Conservation (phyloP, 2,888 invertebrate genomes). For the Drosophila prolongata region DNA sequence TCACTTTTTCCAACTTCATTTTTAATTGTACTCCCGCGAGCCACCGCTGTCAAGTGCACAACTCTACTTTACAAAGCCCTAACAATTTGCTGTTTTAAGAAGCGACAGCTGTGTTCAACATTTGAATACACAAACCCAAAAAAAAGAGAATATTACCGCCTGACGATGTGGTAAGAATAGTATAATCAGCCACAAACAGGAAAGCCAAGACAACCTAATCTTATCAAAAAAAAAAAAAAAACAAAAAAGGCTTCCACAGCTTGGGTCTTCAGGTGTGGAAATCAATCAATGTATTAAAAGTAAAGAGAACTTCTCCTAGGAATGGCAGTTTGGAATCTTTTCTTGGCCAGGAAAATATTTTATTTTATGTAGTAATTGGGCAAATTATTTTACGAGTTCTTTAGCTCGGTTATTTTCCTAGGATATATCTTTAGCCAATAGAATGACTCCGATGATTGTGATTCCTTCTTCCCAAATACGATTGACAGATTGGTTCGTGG, state of each 20-base stretch:
- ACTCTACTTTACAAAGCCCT: not conserved
- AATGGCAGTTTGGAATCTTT: no score
- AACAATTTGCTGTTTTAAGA: not conserved
- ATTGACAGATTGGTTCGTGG: no score
- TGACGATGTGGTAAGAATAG: not conserved
- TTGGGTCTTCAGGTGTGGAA: not conserved
- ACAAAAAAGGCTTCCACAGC: not conserved
- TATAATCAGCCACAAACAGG: not conserved
- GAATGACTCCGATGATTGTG: no score
- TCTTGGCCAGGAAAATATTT: no score
- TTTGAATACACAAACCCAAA: not conserved
- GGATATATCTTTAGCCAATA: no score
- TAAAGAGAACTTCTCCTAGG: no score
- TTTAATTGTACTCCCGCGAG: no score
- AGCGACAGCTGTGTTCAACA: not conserved
- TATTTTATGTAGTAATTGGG: no score
- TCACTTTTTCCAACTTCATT: no score
- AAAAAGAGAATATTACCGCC: conserved; percentile 2
- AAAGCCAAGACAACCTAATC: not conserved
- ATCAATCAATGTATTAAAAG: not conserved
- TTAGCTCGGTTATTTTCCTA: no score
- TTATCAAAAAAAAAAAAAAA: not conserved
- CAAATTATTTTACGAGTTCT: no score
- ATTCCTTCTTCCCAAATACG: no score
- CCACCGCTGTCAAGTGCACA: conserved; percentile 1